Evolutionary conservation across 2,797 vertebrate species (phyloP), one percentile per base, ranked within the genome.

Genomic region (Dipus sagitta): DNA sequence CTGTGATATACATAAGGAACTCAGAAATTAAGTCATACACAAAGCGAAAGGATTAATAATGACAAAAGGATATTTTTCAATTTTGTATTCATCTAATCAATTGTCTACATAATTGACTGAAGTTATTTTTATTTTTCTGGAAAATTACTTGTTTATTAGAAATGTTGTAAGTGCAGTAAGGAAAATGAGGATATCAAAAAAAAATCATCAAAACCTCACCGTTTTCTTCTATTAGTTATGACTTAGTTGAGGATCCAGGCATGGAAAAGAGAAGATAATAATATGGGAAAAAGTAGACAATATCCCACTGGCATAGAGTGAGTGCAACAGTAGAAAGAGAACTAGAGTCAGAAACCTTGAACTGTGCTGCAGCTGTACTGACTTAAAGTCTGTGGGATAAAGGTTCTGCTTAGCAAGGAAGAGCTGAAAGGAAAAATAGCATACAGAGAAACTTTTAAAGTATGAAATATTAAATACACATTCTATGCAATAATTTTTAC

Each of bases 51-150:
- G 23, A 89, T 17, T 71, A 13, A 86, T 79, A 71, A 84, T 75
- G 85, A 10, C n/a, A 91, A 92, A 88, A 23, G 80, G 21, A 81
- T 58, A 68, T 82, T 91, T 58, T 86, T 80, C 42, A 89, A n/a
- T 34, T 24, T 12, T 62, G 64, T 30, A 79, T 38, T 79, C 30
- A 92, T 67, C 64, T 71, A 82, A 79, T 81, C 64, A 76, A 64
- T 79, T 79, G 8, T 47, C 32, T 34, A 93, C 86, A 54, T 32
- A 83, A 75, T 52, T 52, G 26, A 71, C 38, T 85, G 88, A 86
- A 83, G 79, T 91, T 58, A 62, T 6, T 67, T 58, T 58, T 58
- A 58, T 58, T 58, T 58, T 86, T 67, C n/a, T 75, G 60, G 4
- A 78, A 88, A 92, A 81, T 58, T 62, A 47, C 34, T 32, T 54